phyloP scores from a whole-genome alignment of 2,888 invertebrate species.

The Dynastes hyllus region DNA sequence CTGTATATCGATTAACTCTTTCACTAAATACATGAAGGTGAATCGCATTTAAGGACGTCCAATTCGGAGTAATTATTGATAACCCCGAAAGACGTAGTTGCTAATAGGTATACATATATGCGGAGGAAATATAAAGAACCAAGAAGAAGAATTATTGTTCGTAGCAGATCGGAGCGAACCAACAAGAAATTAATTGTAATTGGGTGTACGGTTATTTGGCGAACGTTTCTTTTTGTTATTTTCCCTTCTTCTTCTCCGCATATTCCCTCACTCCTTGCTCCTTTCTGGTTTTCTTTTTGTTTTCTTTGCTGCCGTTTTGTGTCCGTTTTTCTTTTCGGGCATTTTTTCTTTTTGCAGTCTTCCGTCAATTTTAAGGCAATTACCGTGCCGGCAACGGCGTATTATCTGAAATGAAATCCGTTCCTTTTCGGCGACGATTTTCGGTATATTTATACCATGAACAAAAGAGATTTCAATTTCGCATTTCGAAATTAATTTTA shows the following conservation, averaged over 20 bases:
- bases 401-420: background rate
- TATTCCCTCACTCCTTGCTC: background rate
- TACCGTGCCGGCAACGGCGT: background rate
- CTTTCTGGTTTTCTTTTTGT: background rate
- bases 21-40: background rate
- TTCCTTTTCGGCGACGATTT: background rate
- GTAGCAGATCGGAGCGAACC: constrained; percentile 26
- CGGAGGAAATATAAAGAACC: constrained; percentile 25
- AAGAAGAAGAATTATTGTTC: constrained; percentile 35
- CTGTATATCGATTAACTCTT: constrained; percentile 11
- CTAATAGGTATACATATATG: background rate
- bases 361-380: background rate
- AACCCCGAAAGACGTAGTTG: constrained; percentile 1
- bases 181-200: constrained; percentile 47
- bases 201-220: constrained; percentile 31
- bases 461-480: too few relatives aligned
- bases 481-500: too few relatives aligned
- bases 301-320: background rate
- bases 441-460: background rate
- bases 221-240: constrained; percentile 20
- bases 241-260: background rate
- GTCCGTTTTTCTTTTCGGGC: background rate
- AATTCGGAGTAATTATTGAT: constrained; percentile 37
- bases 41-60: constrained; percentile 7
- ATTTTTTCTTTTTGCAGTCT: background rate